These are phyloP conservation scores for Chrysogorgia sp. DNA, from an alignment of 92 coral and sea anemone genomes.

Conservation along the genomic window DNA sequence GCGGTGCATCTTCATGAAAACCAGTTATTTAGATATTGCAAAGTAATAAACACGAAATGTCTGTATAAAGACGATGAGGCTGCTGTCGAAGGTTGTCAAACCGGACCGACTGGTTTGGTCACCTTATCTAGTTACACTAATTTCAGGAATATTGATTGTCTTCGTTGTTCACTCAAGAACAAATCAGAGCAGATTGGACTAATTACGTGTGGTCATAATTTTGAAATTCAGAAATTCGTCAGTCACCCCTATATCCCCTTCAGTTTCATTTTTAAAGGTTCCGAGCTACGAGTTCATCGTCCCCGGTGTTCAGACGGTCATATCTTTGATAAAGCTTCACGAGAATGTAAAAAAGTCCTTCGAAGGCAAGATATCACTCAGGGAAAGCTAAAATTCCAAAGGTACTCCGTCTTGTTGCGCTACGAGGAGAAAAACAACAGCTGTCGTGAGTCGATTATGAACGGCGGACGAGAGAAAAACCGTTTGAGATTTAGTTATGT, in stretches of 20 bases:
- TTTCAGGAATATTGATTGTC: slow-evolving; percentile 13
- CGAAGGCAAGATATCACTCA: not conserved
- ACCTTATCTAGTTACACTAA: not conserved
- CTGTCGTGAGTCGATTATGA: not conserved
- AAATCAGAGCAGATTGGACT: too few relatives aligned
- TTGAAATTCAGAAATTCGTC: too few relatives aligned
- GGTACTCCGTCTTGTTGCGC: not conserved
- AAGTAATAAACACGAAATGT: not conserved
- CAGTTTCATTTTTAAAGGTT: not conserved
- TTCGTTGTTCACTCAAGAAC: not conserved
- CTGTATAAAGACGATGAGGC: not conserved
- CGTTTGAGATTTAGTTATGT: slow-evolving; percentile 8
- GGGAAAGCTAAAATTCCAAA: not conserved
- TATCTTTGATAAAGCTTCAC: not conserved
- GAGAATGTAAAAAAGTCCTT: not conserved
- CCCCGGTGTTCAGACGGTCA: not conserved
- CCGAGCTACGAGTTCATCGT: not conserved
- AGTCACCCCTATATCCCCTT: too few relatives aligned
- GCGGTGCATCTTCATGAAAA: not conserved
- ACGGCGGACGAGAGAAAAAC: not conserved
- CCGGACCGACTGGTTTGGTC: slow-evolving; percentile 9
- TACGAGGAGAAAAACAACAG: not conserved
- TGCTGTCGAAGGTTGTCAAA: not conserved
- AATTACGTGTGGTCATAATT: too few relatives aligned
- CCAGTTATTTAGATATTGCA: not conserved